Conservation (phyloP, 2,797 vertebrate genomes). For the Diceros bicornis region DNA sequence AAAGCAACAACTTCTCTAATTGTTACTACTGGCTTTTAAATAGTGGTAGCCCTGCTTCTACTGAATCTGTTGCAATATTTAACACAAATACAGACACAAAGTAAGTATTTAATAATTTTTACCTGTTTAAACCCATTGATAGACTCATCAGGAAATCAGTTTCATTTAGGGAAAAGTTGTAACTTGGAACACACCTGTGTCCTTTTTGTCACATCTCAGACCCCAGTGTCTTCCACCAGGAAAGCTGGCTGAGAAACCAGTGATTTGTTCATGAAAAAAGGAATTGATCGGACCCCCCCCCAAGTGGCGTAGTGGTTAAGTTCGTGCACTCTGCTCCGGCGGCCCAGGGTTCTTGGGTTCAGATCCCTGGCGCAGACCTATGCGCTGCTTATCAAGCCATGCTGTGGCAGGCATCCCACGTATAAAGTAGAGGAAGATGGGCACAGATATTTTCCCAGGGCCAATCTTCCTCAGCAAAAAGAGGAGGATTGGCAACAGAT, state of each 20-base stretch:
- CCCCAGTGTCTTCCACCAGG: neutral
- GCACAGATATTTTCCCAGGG: too few species aligned
- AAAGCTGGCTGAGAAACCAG: neutral
- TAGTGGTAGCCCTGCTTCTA: neutral
- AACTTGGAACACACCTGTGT: neutral
- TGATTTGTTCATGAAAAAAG: slow-evolving; percentile 1
- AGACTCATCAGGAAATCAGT: neutral
- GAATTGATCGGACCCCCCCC: neutral
- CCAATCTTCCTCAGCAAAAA: too few species aligned
- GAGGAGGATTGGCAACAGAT: too few species aligned
- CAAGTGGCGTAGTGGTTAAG: too few species aligned
- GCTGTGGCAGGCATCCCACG: too few species aligned
- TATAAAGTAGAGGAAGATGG: too few species aligned
- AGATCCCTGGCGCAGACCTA: too few species aligned
- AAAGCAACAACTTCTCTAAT: neutral
- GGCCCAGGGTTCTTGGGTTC: too few species aligned
- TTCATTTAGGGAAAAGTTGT: neutral
- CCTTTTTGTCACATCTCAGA: neutral
- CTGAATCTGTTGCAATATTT: neutral
- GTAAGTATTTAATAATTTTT: neutral
- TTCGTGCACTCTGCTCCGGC: too few species aligned
- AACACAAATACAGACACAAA: neutral
- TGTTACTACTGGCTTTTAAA: neutral
- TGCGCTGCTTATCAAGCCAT: too few species aligned
- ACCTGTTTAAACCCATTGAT: neutral